Evolutionary conservation across 2,888 invertebrate genomes (phyloP).

Genomic region (Automeris io): DNA sequence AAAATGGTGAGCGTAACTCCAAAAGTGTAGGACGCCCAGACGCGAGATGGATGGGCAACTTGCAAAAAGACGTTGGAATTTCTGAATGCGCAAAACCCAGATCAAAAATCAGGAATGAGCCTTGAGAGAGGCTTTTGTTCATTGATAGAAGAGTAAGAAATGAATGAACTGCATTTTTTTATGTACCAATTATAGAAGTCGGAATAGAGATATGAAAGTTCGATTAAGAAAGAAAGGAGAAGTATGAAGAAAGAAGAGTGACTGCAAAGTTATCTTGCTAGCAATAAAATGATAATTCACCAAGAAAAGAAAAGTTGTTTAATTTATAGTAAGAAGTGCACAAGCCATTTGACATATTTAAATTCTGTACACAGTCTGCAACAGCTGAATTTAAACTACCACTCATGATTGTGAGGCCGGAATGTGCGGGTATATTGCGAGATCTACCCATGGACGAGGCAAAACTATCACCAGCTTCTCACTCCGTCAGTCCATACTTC

Average conservation of each 20-base stretch:
- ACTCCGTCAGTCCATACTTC: constrained; percentile 80
- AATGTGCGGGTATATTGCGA: constrained; percentile 80
- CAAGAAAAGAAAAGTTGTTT: background rate
- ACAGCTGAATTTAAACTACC: constrained; percentile 83
- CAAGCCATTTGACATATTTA: no score
- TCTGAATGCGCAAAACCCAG: no score
- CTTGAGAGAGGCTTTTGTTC: no score
- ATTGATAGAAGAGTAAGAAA: no score
- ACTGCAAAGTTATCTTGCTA: constrained; percentile 4
- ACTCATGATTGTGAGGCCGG: constrained; percentile 80
- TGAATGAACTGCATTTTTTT: no score
- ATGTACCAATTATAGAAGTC: no score
- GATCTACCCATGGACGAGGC: constrained; percentile 79
- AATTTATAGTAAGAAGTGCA: no score
- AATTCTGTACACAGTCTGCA: constrained; percentile 69
- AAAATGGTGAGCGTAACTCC: no score
- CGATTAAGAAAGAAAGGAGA: constrained; percentile 17
- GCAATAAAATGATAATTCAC: background rate
- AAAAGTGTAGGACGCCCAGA: no score
- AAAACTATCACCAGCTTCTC: constrained; percentile 75
- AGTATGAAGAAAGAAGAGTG: constrained; percentile 28
- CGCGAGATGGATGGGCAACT: no score
- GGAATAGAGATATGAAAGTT: background rate
- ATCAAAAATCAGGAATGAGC: no score
- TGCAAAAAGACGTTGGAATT: no score